Evolutionary conservation across 2,113 vertebrate species (phyloP).

Genomic region (Acrocephalus kingi): DNA sequence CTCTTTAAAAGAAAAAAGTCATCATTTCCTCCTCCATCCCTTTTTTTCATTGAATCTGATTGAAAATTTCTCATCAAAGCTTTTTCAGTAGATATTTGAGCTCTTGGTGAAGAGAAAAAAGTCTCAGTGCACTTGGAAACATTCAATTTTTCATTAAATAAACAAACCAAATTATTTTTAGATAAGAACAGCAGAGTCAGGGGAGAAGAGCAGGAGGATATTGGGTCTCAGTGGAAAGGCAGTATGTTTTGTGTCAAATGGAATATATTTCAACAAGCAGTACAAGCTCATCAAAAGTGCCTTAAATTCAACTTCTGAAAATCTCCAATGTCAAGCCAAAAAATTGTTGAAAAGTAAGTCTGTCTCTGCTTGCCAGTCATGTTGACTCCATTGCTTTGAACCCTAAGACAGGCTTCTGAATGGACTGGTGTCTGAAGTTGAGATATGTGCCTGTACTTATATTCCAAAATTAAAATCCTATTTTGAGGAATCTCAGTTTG

Average conservation of each 20-base stretch:
- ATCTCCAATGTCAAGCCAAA: neutral
- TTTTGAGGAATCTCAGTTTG: neutral
- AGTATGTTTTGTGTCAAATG: neutral
- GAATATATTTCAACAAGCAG: neutral
- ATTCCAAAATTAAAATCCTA: neutral
- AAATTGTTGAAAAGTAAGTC: neutral
- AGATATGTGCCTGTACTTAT: neutral
- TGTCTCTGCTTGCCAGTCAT: neutral
- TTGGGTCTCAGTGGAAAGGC: neutral
- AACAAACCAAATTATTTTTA: slow-evolving; percentile 54
- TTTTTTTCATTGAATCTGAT: slow-evolving; percentile 17
- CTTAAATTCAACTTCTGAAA: neutral
- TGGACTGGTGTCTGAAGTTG: neutral
- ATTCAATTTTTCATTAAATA: slow-evolving; percentile 33
- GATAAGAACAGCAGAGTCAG: neutral
- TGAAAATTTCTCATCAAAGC: slow-evolving; percentile 46
- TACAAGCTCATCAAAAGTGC: neutral
- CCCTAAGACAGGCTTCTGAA: neutral
- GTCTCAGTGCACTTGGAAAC: slow-evolving; percentile 1
- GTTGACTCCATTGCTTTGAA: neutral
- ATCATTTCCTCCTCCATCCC: neutral
- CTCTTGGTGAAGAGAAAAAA: slow-evolving; percentile 10
- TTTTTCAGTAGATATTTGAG: slow-evolving; percentile 14
- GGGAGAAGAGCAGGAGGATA: neutral
- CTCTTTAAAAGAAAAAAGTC: neutral